Conservation (phyloP, 2,888 invertebrate species). For the Papilio elwesi region DNA sequence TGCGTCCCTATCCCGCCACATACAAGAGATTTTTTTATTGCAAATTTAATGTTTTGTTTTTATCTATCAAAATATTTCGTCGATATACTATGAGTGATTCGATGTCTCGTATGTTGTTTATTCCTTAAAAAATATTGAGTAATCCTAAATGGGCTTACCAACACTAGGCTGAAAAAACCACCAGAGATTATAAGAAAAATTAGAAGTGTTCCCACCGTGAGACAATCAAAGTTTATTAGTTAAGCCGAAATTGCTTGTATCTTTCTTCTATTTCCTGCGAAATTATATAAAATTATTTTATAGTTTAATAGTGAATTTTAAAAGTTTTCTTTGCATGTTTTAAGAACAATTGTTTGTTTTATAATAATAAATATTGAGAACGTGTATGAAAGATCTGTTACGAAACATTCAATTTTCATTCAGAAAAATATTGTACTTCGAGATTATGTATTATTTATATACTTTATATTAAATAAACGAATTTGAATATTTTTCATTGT, state of each 20-base stretch:
- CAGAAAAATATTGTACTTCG: conserved; percentile 47
- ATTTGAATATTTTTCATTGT: conserved; percentile 42
- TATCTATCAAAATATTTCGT: conserved; percentile 40
- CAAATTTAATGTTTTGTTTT: conserved; percentile 15
- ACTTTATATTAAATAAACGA: conserved; percentile 54
- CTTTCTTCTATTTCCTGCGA: conserved; percentile 63
- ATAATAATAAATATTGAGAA: conserved; percentile 30
- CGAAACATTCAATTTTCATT: conserved; percentile 33
- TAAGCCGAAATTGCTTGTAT: conserved; percentile 65
- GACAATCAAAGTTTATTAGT: conserved; percentile 73
- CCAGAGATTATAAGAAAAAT: conserved; percentile 65
- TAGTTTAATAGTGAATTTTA: conserved; percentile 53
- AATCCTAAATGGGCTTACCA: conserved; percentile 53
- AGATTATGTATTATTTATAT: conserved; percentile 55
- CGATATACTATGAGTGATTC: conserved; percentile 45
- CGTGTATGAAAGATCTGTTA: conserved; percentile 32
- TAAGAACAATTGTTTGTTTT: conserved; percentile 43
- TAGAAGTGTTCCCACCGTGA: conserved; percentile 80
- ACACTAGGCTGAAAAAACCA: conserved; percentile 71
- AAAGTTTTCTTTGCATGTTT: conserved; percentile 44
- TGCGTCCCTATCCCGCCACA: background rate
- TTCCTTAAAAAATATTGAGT: conserved; percentile 41
- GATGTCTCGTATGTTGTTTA: conserved; percentile 43
- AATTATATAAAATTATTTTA: conserved; percentile 58
- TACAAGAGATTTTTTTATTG: background rate